Conservation (phyloP, 2,113 vertebrate species). For the Cyprinodon variegatus region DNA sequence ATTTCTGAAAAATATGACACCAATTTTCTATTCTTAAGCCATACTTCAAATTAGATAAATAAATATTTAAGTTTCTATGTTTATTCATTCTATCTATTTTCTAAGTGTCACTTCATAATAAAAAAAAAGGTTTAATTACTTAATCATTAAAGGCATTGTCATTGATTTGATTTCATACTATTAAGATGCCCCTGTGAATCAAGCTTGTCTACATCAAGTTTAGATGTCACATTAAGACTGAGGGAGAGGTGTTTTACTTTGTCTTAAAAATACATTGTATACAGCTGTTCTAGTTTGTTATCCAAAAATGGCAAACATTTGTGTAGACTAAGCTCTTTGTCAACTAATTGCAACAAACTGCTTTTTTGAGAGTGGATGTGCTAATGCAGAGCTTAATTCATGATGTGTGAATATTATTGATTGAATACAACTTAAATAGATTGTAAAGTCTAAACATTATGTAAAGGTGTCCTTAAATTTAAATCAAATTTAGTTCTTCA, state of each 20-base stretch:
- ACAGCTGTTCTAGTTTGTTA: background rate
- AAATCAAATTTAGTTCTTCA: slow-evolving; percentile 35
- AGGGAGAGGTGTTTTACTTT: background rate
- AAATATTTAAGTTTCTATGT: too few relatives aligned
- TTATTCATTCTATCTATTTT: too few relatives aligned
- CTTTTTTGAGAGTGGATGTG: background rate
- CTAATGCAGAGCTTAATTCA: background rate
- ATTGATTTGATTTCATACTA: background rate
- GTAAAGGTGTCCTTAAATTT: slow-evolving; percentile 34
- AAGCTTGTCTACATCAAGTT: background rate
- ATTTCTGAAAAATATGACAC: too few relatives aligned
- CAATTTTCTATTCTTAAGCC: too few relatives aligned
- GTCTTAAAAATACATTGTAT: background rate
- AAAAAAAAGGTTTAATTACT: too few relatives aligned
- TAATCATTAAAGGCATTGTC: too few relatives aligned
- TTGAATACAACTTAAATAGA: slow-evolving; percentile 7
- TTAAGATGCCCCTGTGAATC: background rate
- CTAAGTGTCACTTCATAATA: too few relatives aligned
- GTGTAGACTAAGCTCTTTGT: background rate
- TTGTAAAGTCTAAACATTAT: slow-evolving; percentile 3
- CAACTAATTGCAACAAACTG: background rate
- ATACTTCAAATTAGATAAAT: too few relatives aligned
- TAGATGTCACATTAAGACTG: background rate
- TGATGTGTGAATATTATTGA: background rate
- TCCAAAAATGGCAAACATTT: background rate